A percentile compares a stretch with the other conserved stretches of the same genome.
These are phyloP conservation scores for Choristoneura fumiferana DNA, from an alignment of 1,140 invertebrate species.

Conservation along the genomic window DNA sequence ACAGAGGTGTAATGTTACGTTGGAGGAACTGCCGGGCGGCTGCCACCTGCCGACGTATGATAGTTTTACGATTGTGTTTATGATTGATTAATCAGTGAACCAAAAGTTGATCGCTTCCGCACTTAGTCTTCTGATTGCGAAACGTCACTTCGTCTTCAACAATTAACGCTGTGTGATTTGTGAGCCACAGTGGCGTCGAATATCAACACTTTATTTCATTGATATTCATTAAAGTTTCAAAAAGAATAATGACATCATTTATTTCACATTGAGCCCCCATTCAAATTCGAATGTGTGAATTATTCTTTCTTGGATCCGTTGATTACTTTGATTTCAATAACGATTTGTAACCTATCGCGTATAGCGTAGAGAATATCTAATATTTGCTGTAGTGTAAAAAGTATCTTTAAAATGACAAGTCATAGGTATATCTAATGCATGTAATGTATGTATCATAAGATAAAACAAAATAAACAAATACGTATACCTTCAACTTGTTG, in stretches of 20 bases:
- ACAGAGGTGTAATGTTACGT: conserved; percentile 37
- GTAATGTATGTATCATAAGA: too few species aligned
- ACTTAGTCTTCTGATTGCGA: conserved; percentile 46
- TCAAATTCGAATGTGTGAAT: not conserved
- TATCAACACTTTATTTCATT: conserved; percentile 4
- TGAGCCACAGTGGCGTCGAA: not conserved
- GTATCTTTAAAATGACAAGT: conserved; percentile 1
- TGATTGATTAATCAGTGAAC: conserved; percentile 51
- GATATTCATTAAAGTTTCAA: conserved; percentile 1
- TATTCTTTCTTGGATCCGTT: not conserved
- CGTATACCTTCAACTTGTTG: not conserved
- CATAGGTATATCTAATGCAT: too few species aligned
- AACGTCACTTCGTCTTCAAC: conserved; percentile 28
- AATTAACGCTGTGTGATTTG: conserved; percentile 7
- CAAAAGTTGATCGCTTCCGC: conserved; percentile 46
- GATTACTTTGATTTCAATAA: not conserved
- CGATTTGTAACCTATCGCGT: not conserved
- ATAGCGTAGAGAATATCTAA: not conserved
- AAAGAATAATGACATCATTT: conserved; percentile 12
- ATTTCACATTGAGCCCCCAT: conserved; percentile 1
- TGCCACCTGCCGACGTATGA: conserved; percentile 32
- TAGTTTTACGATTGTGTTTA: conserved; percentile 46
- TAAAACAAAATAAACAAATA: conserved; percentile 9
- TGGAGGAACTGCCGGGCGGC: conserved; percentile 21
- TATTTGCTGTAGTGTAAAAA: not conserved